These are phyloP conservation scores for Tiliacea citrago DNA, from an alignment of 2,888 invertebrate species.

Conservation along the genomic window DNA sequence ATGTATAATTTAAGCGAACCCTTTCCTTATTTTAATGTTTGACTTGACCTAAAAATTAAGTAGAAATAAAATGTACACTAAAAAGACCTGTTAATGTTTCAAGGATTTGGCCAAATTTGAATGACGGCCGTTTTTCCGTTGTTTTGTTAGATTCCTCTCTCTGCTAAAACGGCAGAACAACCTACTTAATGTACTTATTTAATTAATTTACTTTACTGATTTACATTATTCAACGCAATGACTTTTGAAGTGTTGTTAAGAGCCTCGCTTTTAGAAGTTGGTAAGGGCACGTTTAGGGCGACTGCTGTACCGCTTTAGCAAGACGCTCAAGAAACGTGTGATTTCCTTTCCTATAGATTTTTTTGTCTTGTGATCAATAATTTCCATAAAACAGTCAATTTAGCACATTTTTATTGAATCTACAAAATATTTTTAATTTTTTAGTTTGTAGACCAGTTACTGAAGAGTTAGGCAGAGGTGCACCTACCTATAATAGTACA, in stretches of 20 bases:
- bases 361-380: background rate
- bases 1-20: constrained; percentile 55
- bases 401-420: background rate
- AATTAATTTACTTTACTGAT: constrained; percentile 57
- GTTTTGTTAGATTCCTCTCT: constrained; percentile 10
- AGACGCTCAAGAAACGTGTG: background rate
- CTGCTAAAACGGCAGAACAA: constrained; percentile 18
- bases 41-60: constrained; percentile 48
- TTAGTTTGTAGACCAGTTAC: too few species aligned
- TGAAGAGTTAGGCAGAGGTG: too few species aligned
- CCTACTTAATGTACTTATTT: constrained; percentile 45
- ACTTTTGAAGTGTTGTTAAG: constrained; percentile 34
- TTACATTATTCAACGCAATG: constrained; percentile 50
- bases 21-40: constrained; percentile 52
- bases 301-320: background rate
- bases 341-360: background rate
- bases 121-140: constrained; percentile 7
- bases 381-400: background rate
- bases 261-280: constrained; percentile 13
- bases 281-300: background rate
- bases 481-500: too few species aligned
- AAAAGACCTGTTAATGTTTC: background rate
- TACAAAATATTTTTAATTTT: too few species aligned
- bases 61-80: constrained; percentile 16
- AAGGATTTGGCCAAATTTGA: background rate